Base-by-base conservation (phyloP, 2,888 invertebrate species). In the Chalcis sispes region DNA sequence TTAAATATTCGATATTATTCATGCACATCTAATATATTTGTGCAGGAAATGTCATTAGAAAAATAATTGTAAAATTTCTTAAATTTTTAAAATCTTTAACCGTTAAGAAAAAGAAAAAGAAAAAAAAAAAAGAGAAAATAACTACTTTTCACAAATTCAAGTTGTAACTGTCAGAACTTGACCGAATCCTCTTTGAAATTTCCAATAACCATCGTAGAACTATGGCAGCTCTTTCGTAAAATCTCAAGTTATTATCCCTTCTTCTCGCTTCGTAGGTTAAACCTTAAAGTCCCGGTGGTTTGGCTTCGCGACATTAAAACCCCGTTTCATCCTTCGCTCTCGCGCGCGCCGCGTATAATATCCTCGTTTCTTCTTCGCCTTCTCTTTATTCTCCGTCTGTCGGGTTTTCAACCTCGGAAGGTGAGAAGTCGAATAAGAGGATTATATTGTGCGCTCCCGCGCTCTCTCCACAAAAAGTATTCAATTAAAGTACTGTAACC, bases 391-490 rank as follows among this genome's bases (percentile, higher is more conserved):
- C 27, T 15, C 29, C 27, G 2, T 18, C 29, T 13, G 3, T 18
- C 4, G 20, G 20, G 10, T 7, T 36, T 0, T 20, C 52, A 40
- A 25, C 18, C 23, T 46, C 20, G 29, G 56, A 64, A 64, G 62
- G 72, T 42, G 64, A 72, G 54, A 62, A 64, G 46, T n/a, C 46
- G 29, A 72, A 56, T 64, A 72, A 64, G 72, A 42, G 62, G 72
- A 72, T 72, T 72, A 72, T 46, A 32, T 36, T 59, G 59, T 70
- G 36, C 42, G 25, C 1, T 15, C 40, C 25, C 10, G 59, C 59
- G 36, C 42, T 25, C 1, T 15, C 40, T 23, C 10, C 2, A 40
- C 29, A 54, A 72, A 64, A 72, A 62, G 32, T 64, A 56, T 64
- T 61, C 50, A 70, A 70, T 70, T 59, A 70, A 36, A 59, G 48